Evolutionary conservation across 2,888 invertebrate genomes (phyloP).

Genomic region (Philopedon plagiatum): DNA sequence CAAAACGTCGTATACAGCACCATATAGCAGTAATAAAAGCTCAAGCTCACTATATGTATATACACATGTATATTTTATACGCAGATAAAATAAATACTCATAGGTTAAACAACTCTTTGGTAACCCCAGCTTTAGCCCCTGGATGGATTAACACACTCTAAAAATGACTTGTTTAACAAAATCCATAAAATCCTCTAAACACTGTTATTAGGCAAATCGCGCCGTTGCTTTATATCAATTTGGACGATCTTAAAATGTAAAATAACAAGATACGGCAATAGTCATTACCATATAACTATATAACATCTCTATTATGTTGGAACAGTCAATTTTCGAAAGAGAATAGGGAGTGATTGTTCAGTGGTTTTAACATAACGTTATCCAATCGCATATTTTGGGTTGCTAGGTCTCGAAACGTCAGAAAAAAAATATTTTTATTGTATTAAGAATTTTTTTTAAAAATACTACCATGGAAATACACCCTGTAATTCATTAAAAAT

Average conservation of each 20-base stretch:
- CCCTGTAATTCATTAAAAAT: no score
- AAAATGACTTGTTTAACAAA: conserved; percentile 53
- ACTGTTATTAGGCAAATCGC: conserved; percentile 62
- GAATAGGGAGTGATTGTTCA: background rate
- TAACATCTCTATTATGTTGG: conserved; percentile 43
- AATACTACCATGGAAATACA: no score
- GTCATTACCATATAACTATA: conserved; percentile 36
- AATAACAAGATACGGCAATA: conserved; percentile 58
- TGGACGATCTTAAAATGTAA: conserved; percentile 63
- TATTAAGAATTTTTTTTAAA: no score
- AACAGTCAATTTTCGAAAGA: conserved; percentile 33
- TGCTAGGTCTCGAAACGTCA: no score
- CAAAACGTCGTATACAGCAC: no score
- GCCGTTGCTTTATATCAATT: conserved; percentile 65
- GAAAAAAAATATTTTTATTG: no score
- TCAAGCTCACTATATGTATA: no score
- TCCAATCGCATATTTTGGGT: no score
- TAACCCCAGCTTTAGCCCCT: background rate
- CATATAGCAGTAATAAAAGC: no score
- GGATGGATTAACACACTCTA: background rate
- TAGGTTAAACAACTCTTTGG: background rate
- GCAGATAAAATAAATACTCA: no score
- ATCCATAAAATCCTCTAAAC: conserved; percentile 62
- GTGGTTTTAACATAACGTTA: background rate
- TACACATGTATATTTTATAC: no score